Conservation (phyloP, 2,888 invertebrate genomes). For the Andrena trimmerana region DNA sequence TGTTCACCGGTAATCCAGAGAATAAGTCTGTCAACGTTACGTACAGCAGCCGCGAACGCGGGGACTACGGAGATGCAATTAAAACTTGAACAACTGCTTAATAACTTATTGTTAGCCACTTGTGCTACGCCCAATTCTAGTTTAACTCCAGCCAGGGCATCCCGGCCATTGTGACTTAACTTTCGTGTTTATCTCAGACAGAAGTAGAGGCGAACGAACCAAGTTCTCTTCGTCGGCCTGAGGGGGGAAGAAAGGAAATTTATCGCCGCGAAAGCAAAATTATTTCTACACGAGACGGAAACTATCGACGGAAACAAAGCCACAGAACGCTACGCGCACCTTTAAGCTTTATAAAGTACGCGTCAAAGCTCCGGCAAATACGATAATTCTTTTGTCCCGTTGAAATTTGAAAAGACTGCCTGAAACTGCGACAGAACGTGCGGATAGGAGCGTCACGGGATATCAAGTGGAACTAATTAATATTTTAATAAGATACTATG, state of each 20-base stretch:
- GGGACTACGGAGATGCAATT: constrained; percentile 75
- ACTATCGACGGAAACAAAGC: neutral
- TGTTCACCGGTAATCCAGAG: constrained; percentile 60
- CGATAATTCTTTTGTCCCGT: neutral
- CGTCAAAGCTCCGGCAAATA: neutral
- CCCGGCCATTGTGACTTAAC: constrained; percentile 61
- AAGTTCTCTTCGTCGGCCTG: constrained; percentile 26
- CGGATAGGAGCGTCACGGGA: neutral
- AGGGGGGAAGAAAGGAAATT: constrained; percentile 50
- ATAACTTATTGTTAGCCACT: constrained; percentile 78
- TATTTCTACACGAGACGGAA: constrained; percentile 28
- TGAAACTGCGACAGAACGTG: neutral
- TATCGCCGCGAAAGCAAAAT: constrained; percentile 45
- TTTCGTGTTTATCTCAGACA: constrained; percentile 64
- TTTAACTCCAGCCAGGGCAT: constrained; percentile 73
- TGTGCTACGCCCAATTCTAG: constrained; percentile 75
- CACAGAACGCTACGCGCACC: neutral
- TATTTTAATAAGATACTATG: constrained; percentile 15
- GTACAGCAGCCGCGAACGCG: constrained; percentile 44
- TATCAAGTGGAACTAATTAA: constrained; percentile 27
- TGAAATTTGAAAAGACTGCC: neutral
- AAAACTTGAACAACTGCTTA: constrained; percentile 81
- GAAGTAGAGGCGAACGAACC: constrained; percentile 40
- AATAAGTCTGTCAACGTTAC: constrained; percentile 75
- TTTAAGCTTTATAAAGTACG: neutral